phyloP scores from a whole-genome alignment of 2,797 vertebrate species.

The Acestrorhynchus altus region DNA sequence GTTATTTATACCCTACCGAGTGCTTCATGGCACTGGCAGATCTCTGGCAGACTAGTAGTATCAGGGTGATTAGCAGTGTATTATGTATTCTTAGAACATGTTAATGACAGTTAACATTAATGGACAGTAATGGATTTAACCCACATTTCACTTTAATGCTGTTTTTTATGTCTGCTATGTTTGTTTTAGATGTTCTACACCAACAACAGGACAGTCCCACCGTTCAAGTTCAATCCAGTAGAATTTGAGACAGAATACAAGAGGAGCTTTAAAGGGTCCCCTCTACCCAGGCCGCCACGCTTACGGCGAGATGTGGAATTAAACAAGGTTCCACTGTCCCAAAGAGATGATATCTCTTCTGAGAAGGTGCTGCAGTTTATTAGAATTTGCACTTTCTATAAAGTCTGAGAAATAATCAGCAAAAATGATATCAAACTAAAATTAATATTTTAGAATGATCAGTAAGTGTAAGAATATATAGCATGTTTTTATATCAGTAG shows the following conservation, averaged over 20 bases:
- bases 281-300: conserved; percentile 68
- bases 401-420: too few species aligned
- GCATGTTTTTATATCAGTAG: too few species aligned
- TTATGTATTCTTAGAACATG: not conserved
- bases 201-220: conserved; percentile 70
- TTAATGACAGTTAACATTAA: not conserved
- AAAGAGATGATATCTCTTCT: conserved; percentile 60
- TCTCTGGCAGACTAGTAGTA: too few species aligned
- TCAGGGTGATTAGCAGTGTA: not conserved
- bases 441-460: too few species aligned
- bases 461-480: not conserved
- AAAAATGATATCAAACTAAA: too few species aligned
- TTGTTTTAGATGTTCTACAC: conserved; percentile 75
- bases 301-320: conserved; percentile 71
- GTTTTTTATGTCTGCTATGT: conserved; percentile 17
- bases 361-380: conserved; percentile 58
- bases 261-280: conserved; percentile 75
- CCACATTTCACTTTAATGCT: not conserved
- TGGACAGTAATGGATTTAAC: not conserved
- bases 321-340: conserved; percentile 58
- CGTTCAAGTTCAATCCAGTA: conserved; percentile 68
- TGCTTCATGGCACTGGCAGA: not conserved
- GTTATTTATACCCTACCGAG: not conserved
- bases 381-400: too few species aligned
- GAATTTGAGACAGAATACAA: conserved; percentile 76